A percentile compares a stretch with the other conserved stretches of the same genome.
These are phyloP conservation scores for Sturnus vulgaris DNA, from an alignment of 2,113 vertebrate species.

Conservation along the genomic window DNA sequence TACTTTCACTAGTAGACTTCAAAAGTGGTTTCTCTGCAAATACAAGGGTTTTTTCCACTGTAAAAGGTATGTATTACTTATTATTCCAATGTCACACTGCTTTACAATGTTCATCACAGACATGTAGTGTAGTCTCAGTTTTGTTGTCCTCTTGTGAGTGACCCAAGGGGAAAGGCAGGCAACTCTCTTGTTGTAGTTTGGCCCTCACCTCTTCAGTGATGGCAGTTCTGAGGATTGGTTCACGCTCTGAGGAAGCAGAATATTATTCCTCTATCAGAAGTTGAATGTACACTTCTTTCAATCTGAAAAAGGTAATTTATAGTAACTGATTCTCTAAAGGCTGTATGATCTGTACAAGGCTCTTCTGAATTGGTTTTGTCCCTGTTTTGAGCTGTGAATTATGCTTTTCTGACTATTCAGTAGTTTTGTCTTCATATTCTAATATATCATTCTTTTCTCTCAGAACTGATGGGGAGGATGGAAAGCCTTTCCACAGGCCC, in stretches of 20 bases:
- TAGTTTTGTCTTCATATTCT: neutral
- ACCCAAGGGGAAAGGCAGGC: neutral
- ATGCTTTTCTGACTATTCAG: neutral
- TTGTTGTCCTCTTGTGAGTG: neutral
- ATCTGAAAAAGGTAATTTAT: neutral
- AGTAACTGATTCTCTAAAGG: neutral
- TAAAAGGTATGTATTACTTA: neutral
- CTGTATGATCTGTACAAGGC: neutral
- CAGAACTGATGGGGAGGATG: neutral
- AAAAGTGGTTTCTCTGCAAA: neutral
- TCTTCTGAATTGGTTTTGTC: neutral
- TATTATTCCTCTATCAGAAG: neutral
- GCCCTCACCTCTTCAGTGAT: no score
- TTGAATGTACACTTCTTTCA: neutral
- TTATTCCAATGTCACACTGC: neutral
- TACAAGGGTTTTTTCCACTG: rapidly evolving
- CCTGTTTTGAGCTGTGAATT: neutral
- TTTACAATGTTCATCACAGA: neutral
- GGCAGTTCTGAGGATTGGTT: neutral
- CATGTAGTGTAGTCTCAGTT: neutral
- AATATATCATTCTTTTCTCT: neutral
- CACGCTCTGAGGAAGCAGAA: neutral
- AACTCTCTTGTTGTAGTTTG: neutral
- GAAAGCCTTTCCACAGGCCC: neutral
- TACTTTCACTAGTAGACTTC: neutral